A percentile compares a stretch with the other conserved stretches of the same genome.
Conservation (phyloP, 2,888 invertebrate genomes). For the Tubulanus polymorphus region DNA sequence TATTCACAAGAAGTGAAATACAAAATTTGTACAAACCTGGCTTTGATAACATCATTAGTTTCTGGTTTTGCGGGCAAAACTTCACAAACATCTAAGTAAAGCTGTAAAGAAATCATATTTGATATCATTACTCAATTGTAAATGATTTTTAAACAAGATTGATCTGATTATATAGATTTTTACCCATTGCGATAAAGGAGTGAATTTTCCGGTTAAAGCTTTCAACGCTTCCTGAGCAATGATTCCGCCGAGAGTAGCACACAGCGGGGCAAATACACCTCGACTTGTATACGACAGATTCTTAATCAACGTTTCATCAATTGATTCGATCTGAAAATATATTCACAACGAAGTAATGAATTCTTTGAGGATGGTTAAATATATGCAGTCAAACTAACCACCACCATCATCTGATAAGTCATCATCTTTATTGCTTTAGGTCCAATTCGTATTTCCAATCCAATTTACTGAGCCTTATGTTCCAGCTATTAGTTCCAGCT, state of each 20-base stretch:
- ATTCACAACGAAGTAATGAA: neutral
- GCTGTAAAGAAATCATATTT: conserved; percentile 22
- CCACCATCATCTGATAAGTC: neutral
- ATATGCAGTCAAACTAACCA: neutral
- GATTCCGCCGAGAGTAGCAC: conserved; percentile 51
- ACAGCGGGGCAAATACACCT: conserved; percentile 47
- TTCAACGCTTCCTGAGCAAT: conserved; percentile 55
- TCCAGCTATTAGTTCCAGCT: too few species aligned
- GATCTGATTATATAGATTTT: conserved; percentile 10
- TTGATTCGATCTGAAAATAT: conserved; percentile 8
- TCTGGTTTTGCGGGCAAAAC: conserved; percentile 26
- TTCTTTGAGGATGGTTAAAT: neutral
- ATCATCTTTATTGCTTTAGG: too few species aligned
- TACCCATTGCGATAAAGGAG: conserved; percentile 54
- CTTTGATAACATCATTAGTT: too few species aligned
- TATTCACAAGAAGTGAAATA: too few species aligned
- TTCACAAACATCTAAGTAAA: conserved; percentile 44
- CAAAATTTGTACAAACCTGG: too few species aligned
- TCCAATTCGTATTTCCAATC: neutral
- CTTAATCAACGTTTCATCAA: conserved; percentile 30
- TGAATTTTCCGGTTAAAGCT: conserved; percentile 53
- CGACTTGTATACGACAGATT: conserved; percentile 36
- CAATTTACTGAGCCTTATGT: too few species aligned
- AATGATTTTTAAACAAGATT: neutral
- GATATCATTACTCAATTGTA: neutral